These are phyloP conservation scores for Esox masquinongy DNA, from an alignment of 2,797 vertebrate genomes.

Conservation along the genomic window DNA sequence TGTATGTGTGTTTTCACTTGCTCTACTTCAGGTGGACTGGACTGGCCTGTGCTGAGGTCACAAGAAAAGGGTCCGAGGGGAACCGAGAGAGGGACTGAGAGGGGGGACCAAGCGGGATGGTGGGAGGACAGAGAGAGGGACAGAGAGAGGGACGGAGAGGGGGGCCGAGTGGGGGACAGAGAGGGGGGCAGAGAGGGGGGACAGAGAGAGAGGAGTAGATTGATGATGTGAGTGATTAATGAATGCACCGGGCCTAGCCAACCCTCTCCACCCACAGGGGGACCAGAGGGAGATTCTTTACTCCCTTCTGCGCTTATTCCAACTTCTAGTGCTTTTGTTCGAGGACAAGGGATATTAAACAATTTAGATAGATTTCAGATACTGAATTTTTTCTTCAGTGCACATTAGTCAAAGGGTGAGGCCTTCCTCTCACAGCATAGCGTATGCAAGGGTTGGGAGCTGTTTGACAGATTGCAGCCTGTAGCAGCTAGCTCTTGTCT, in stretches of 20 bases:
- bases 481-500: background rate
- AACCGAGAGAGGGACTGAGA: background rate
- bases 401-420: background rate
- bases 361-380: no score
- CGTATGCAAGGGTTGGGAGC: background rate
- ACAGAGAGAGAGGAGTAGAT: background rate
- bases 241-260: background rate
- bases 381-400: background rate
- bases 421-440: background rate
- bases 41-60: background rate
- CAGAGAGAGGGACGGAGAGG: background rate
- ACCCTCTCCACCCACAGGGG: conserved; percentile 4
- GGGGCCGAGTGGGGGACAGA: background rate
- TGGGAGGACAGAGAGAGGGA: background rate
- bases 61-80: background rate
- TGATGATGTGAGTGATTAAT: conserved; percentile 19
- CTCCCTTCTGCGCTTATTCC: no score
- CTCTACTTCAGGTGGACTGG: conserved; percentile 4
- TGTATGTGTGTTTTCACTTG: background rate
- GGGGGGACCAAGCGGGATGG: background rate
- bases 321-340: background rate
- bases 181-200: background rate
- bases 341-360: background rate
- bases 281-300: background rate
- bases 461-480: conserved; percentile 26